Percentiles rank a stretch among this genome's conserved stretches.
Conservation (phyloP, 2,797 vertebrate genomes). For the Schizopygopsis malacanthus region DNA sequence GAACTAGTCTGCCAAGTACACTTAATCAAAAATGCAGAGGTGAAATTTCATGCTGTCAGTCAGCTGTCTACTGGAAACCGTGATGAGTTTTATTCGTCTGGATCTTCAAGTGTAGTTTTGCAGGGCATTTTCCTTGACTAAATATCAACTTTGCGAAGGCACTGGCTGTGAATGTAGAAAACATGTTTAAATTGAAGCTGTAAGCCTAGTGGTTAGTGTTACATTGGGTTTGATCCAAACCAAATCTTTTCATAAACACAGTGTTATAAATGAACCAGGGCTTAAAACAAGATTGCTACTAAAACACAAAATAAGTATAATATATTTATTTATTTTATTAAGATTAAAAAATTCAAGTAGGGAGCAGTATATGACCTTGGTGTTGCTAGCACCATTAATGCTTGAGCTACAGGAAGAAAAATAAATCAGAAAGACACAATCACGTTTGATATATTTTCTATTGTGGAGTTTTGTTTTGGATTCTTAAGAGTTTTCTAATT, state of each 20-base stretch:
- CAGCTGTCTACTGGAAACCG: slow-evolving; percentile 23
- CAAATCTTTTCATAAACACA: too few relatives aligned
- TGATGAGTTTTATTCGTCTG: not conserved
- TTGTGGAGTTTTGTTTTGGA: not conserved
- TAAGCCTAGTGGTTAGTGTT: not conserved
- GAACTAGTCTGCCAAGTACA: slow-evolving; percentile 21
- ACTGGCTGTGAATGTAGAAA: not conserved
- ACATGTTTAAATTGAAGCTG: not conserved
- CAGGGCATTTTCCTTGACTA: not conserved
- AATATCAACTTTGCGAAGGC: not conserved
- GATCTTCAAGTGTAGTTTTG: not conserved
- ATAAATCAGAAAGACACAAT: not conserved
- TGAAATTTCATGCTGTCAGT: slow-evolving; percentile 38
- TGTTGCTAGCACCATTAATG: not conserved
- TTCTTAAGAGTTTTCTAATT: not conserved
- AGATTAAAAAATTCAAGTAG: not conserved
- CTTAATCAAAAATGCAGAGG: slow-evolving; percentile 5
- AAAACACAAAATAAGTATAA: not conserved
- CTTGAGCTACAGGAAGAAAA: not conserved
- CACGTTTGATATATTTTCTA: not conserved
- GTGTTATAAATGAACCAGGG: not conserved
- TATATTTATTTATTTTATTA: not conserved
- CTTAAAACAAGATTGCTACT: not conserved
- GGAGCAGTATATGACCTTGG: not conserved
- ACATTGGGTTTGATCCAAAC: not conserved